Conservation (phyloP, 2,113 vertebrate genomes). For the Fregetta grallaria region DNA sequence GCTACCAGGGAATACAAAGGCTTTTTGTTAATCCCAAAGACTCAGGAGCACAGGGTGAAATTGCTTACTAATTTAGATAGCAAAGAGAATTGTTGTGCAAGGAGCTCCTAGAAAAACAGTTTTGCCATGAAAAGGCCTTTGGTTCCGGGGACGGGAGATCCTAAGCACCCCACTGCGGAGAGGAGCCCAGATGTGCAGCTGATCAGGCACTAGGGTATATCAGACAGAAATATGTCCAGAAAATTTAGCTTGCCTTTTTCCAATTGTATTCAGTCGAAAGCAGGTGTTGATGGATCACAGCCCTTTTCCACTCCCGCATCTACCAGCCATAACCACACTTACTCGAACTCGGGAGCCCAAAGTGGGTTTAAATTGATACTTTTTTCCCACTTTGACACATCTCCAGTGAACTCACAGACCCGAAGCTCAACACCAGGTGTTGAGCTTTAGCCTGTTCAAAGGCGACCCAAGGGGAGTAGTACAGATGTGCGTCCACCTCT, state of each 20-base stretch:
- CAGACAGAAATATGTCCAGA: not conserved
- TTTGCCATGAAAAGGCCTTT: not conserved
- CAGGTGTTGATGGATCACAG: not conserved
- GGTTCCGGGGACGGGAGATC: not conserved
- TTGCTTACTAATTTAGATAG: not conserved
- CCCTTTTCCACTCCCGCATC: not conserved
- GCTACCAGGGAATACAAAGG: constrained; percentile 66
- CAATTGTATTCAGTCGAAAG: not conserved
- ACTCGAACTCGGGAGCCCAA: not conserved
- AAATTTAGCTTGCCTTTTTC: not conserved
- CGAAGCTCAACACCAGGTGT: not conserved
- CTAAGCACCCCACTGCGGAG: not conserved
- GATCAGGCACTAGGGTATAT: not conserved
- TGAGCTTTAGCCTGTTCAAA: not conserved
- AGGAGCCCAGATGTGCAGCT: not conserved
- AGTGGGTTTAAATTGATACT: not conserved
- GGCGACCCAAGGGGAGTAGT: not conserved
- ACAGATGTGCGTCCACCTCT: not conserved
- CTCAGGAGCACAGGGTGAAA: not conserved
- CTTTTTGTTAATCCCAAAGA: constrained; percentile 60
- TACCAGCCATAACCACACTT: not conserved
- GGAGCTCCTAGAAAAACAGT: not conserved
- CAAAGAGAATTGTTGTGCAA: not conserved
- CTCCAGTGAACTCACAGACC: not conserved
- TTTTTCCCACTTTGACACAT: not conserved